Conservation (phyloP, 2,888 invertebrate genomes). For the Leptinotarsa peninsularis region DNA sequence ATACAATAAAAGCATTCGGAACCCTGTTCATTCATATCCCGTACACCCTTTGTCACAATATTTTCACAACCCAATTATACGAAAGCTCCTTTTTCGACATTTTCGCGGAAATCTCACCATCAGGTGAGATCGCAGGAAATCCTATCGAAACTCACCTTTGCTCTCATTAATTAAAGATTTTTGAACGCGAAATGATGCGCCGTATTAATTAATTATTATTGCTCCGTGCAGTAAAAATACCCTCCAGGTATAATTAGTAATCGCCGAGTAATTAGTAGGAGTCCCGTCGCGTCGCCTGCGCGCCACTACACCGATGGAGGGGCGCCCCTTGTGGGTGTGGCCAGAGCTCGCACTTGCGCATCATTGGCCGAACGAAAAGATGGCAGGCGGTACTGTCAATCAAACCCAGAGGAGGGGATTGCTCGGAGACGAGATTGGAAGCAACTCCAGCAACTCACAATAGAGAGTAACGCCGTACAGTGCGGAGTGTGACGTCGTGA, state of each 20-base stretch:
- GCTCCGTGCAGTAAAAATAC: constrained; percentile 65
- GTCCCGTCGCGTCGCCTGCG: constrained; percentile 42
- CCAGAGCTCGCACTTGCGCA: constrained; percentile 45
- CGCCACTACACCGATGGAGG: constrained; percentile 46
- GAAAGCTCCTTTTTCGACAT: constrained; percentile 21
- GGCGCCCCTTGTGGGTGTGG: constrained; percentile 45
- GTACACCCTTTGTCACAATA: constrained; percentile 34
- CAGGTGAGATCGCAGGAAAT: constrained; percentile 13
- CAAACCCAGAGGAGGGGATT: constrained; percentile 57
- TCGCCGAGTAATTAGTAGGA: constrained; percentile 62
- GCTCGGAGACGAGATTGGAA: constrained; percentile 56
- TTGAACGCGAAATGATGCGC: constrained; percentile 60
- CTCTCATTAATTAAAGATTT: constrained; percentile 64
- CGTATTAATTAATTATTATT: constrained; percentile 67
- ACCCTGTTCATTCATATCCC: constrained; percentile 22
- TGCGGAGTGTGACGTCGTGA: constrained; percentile 48
- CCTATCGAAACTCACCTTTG: constrained; percentile 21
- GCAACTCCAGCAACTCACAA: constrained; percentile 55
- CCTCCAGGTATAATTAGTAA: constrained; percentile 68
- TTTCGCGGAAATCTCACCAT: constrained; percentile 15
- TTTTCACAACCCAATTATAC: constrained; percentile 38
- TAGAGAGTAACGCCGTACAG: constrained; percentile 60
- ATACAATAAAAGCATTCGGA: constrained; percentile 2
- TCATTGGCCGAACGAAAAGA: constrained; percentile 61
- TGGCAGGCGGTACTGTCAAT: constrained; percentile 66